These are phyloP conservation scores for Muscicapa striata DNA, from an alignment of 2,797 vertebrate species.

Conservation along the genomic window DNA sequence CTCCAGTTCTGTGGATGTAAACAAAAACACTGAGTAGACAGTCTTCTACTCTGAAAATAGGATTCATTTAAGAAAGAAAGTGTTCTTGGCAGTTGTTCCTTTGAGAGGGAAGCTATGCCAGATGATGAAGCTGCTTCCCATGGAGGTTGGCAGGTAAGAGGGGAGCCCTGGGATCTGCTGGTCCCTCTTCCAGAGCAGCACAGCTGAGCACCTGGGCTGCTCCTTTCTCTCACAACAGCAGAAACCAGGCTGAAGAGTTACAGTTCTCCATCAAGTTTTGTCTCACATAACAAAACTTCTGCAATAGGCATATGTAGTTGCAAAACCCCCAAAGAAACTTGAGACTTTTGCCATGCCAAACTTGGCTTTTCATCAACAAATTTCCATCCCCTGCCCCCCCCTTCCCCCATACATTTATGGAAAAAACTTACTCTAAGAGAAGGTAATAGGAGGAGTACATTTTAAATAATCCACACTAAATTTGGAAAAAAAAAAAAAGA, in stretches of 20 bases:
- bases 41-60: neutral
- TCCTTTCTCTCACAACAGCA: neutral
- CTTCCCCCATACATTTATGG: neutral
- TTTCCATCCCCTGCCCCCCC: too few relatives aligned
- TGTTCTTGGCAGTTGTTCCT: neutral
- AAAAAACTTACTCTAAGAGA: neutral
- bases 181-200: neutral
- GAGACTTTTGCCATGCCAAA: neutral
- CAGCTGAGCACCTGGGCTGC: neutral
- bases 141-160: neutral
- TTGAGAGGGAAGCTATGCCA: neutral
- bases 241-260: neutral
- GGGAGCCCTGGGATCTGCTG: neutral
- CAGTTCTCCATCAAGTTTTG: neutral
- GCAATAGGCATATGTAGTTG: fast-evolving
- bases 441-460: neutral
- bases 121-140: neutral
- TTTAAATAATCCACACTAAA: neutral
- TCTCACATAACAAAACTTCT: neutral
- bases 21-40: neutral
- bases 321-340: neutral
- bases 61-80: neutral
- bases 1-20: neutral
- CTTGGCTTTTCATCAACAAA: neutral
- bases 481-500: neutral